Percentiles rank a stretch among this genome's conserved stretches.
phyloP scores from a whole-genome alignment of 2,797 vertebrate genomes.

The Darevskia nairensis region DNA sequence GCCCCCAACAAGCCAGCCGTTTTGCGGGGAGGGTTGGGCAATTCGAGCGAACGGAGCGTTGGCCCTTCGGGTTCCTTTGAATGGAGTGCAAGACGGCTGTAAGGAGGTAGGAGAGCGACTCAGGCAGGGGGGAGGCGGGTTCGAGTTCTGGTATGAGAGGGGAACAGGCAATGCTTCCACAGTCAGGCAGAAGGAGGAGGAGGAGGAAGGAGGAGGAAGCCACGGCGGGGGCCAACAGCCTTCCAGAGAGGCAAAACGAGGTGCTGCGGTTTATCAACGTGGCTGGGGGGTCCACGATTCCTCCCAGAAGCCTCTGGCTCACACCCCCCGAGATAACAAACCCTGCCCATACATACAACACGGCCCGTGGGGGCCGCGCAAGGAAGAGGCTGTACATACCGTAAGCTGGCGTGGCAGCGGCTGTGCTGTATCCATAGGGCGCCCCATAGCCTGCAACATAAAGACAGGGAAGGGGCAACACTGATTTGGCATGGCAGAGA shows the following conservation, averaged over 20 bases:
- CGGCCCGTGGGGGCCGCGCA: not conserved
- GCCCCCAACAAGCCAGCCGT: not conserved
- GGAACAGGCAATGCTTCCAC: slow-evolving; percentile 84
- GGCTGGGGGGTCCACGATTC: slow-evolving; percentile 63
- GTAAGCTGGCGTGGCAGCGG: slow-evolving; percentile 93
- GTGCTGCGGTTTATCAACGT: slow-evolving; percentile 68
- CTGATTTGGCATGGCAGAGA: not conserved
- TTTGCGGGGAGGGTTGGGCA: slow-evolving; percentile 39
- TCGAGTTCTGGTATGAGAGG: slow-evolving; percentile 73
- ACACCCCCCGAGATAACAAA: slow-evolving; percentile 51
- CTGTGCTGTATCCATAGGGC: slow-evolving; percentile 94
- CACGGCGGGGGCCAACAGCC: slow-evolving; percentile 83
- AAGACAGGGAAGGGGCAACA: slow-evolving; percentile 37
- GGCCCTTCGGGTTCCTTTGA: slow-evolving; percentile 87
- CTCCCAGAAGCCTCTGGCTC: slow-evolving; percentile 62
- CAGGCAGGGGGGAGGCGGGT: slow-evolving; percentile 32
- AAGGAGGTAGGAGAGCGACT: slow-evolving; percentile 78
- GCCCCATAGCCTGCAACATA: slow-evolving; percentile 89
- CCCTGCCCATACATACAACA: not conserved
- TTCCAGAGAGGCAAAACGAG: slow-evolving; percentile 42
- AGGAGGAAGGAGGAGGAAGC: slow-evolving; percentile 64
- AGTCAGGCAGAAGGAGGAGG: slow-evolving; percentile 84
- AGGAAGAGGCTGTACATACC: slow-evolving; percentile 85
- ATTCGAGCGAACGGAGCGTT: slow-evolving; percentile 20
- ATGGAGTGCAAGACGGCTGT: slow-evolving; percentile 83